Percentiles rank a stretch among this genome's conserved stretches.
Evolutionary conservation across 2,797 vertebrate species (phyloP).

Genomic region (Echiichthys vipera): DNA sequence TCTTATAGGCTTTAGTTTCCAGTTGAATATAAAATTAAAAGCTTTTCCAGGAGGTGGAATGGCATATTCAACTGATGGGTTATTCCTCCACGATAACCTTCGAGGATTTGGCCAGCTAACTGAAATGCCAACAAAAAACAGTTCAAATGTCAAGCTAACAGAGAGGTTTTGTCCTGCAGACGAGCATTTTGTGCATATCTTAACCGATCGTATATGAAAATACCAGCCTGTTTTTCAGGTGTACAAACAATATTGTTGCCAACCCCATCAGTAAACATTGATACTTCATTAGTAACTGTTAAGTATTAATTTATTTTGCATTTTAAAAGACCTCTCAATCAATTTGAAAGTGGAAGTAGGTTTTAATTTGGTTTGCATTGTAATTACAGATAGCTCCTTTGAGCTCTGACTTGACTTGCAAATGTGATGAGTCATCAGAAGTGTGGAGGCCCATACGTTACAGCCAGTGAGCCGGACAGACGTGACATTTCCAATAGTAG

Average conservation of each 20-base stretch:
- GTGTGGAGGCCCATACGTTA: slow-evolving; percentile 21
- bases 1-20: slow-evolving; percentile 10
- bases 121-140: slow-evolving; percentile 54
- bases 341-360: not conserved
- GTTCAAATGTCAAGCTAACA: slow-evolving; percentile 52
- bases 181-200: not conserved
- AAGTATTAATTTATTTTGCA: not conserved
- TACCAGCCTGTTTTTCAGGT: not conserved
- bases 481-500: slow-evolving; percentile 60
- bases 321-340: not conserved
- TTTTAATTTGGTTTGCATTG: not conserved
- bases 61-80: slow-evolving; percentile 25
- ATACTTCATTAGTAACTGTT: not conserved
- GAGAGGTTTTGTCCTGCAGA: slow-evolving; percentile 9
- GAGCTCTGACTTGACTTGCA: slow-evolving; percentile 25
- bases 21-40: slow-evolving; percentile 16
- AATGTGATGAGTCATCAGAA: slow-evolving; percentile 54
- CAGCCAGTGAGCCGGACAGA: slow-evolving; percentile 35
- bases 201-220: not conserved
- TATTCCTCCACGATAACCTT: too few relatives aligned
- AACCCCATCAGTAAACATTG: not conserved
- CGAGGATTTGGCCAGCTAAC: slow-evolving; percentile 25
- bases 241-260: not conserved
- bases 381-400: not conserved
- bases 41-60: slow-evolving; percentile 19